A percentile compares a stretch with the other conserved stretches of the same genome.
These are phyloP conservation scores for Neria commutata DNA, from an alignment of 2,888 invertebrate genomes.

Conservation along the genomic window DNA sequence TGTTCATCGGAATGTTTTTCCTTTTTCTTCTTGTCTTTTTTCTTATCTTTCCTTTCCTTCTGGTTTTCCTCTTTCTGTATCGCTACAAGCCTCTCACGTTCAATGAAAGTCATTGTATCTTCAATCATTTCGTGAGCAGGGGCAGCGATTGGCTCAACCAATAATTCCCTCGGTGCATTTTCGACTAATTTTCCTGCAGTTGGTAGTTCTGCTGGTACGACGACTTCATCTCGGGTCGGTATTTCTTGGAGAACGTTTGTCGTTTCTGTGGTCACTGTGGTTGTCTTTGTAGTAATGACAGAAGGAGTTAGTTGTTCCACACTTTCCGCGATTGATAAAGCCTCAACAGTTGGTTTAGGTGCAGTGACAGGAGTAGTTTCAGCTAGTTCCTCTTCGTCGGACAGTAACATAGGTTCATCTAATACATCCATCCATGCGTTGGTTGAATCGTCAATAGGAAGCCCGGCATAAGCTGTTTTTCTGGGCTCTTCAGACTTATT, in stretches of 20 bases:
- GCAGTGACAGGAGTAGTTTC: neutral
- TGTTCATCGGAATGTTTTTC: too few species aligned
- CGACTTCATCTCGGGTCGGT: too few species aligned
- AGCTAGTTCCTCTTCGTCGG: constrained; percentile 41
- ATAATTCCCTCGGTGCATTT: neutral
- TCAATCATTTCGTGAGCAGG: too few species aligned
- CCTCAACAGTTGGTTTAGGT: neutral
- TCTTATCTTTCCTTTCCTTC: too few species aligned
- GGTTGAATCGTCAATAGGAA: constrained; percentile 50
- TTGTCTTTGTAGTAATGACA: neutral
- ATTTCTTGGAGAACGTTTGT: neutral
- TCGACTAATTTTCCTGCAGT: too few species aligned
- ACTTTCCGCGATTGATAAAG: neutral
- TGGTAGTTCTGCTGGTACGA: too few species aligned
- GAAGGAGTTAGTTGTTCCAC: constrained; percentile 10
- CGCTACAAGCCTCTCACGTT: too few species aligned
- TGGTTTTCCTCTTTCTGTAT: too few species aligned
- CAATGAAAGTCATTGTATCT: too few species aligned
- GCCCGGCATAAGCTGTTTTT: constrained; percentile 45
- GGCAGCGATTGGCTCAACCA: too few species aligned
- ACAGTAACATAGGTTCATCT: constrained; percentile 56
- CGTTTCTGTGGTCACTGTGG: neutral
- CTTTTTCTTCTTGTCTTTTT: too few species aligned
- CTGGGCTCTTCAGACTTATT: constrained; percentile 33
- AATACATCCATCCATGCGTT: constrained; percentile 52